A percentile compares a stretch with the other conserved stretches of the same genome.
These are phyloP conservation scores for Oryctolagus cuniculus DNA, from an alignment of 2,113 vertebrate genomes.

Conservation along the genomic window mOryCun1.1 NC_091451.1:34162501-34163000, in stretches of 20 bases:
- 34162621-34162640: background rate
- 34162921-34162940: background rate
- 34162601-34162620: background rate
- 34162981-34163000: background rate
- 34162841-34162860: background rate
- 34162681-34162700: background rate
- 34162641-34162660: background rate
- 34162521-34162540: background rate
- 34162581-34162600: background rate
- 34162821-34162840: constrained; percentile 19
- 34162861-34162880: constrained; percentile 8
- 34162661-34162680: background rate
- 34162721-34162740: background rate
- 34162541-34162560: background rate
- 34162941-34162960: background rate
- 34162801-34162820: background rate
- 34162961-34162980: background rate
- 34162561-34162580: background rate
- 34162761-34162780: background rate
- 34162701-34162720: background rate
- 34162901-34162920: background rate
- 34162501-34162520: background rate
- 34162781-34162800: background rate
- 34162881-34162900: constrained; percentile 25
- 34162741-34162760: background rate